A percentile compares a stretch with the other conserved stretches of the same genome.
These are phyloP conservation scores for Cyphomyrmex costatus DNA, from an alignment of 1,140 invertebrate species.

Conservation along the genomic window DNA sequence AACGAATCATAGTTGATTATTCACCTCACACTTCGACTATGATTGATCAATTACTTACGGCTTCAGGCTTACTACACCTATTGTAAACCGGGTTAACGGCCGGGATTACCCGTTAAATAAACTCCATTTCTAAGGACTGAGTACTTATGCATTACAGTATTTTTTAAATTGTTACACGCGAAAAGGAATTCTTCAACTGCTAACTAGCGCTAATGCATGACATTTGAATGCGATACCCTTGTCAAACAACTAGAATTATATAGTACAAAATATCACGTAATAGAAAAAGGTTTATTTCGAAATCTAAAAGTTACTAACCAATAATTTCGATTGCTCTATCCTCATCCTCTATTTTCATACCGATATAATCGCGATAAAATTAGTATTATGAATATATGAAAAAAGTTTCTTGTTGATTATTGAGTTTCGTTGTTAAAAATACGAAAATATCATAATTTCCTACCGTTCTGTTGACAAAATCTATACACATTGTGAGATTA, in stretches of 20 bases:
- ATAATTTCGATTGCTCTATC: neutral
- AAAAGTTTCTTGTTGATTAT: neutral
- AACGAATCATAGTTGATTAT: too few relatives aligned
- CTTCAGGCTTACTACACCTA: too few relatives aligned
- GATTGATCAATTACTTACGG: too few relatives aligned
- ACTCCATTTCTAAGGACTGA: slow-evolving; percentile 5
- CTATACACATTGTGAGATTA: neutral
- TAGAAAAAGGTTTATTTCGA: neutral
- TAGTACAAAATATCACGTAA: neutral
- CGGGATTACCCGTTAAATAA: neutral
- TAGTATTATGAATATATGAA: neutral
- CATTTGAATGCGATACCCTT: slow-evolving; percentile 23
- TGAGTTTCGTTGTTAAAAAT: neutral
- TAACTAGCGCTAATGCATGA: slow-evolving; percentile 37
- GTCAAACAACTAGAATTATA: slow-evolving; percentile 28
- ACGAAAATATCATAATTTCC: neutral
- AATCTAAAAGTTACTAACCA: neutral
- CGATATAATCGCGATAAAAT: neutral
- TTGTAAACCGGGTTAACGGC: neutral
- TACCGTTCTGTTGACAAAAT: neutral
- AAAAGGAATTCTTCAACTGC: slow-evolving; percentile 20
- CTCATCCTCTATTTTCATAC: neutral
- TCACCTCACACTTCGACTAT: too few relatives aligned
- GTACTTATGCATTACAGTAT: neutral
- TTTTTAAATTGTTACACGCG: slow-evolving; percentile 6